Conservation (phyloP, 2,888 invertebrate species). For the Thymelicus lineola region DNA sequence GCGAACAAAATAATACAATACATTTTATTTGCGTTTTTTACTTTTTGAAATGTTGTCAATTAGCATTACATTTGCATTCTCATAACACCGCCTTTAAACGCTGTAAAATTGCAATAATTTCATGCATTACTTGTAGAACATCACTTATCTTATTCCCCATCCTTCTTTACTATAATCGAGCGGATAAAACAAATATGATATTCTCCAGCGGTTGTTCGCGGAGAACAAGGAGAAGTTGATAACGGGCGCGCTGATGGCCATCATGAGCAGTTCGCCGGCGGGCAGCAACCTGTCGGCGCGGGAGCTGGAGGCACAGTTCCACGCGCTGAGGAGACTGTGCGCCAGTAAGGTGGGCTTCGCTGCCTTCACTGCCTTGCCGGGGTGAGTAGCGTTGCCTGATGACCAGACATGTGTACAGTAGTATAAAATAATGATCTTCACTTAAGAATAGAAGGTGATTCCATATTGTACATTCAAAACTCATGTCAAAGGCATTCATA, state of each 20-base stretch:
- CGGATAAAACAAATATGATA: not conserved
- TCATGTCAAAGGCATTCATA: too few species aligned
- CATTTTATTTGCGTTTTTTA: too few species aligned
- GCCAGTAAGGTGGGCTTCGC: conserved; percentile 99
- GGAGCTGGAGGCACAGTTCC: conserved; percentile 97
- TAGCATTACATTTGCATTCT: not conserved
- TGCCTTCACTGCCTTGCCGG: conserved; percentile 95
- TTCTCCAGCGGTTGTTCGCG: conserved; percentile 94
- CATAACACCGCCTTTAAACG: not conserved
- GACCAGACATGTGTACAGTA: too few species aligned
- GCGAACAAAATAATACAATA: too few species aligned
- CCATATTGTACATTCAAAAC: too few species aligned
- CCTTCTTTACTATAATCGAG: not conserved
- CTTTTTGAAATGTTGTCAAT: not conserved
- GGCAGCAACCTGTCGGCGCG: conserved; percentile 84
- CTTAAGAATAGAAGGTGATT: too few species aligned
- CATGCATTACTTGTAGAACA: conserved; percentile 10
- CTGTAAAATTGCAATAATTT: not conserved
- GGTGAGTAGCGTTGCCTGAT: conserved; percentile 78
- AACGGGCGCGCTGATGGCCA: conserved; percentile 93
- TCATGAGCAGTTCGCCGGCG: conserved; percentile 76
- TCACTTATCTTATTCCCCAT: not conserved
- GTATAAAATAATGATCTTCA: too few species aligned
- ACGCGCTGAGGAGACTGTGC: conserved; percentile 95
- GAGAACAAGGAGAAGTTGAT: conserved; percentile 99